Evolutionary conservation across 2,113 vertebrate species (phyloP).

Genomic region (Trinectes maculatus): DNA sequence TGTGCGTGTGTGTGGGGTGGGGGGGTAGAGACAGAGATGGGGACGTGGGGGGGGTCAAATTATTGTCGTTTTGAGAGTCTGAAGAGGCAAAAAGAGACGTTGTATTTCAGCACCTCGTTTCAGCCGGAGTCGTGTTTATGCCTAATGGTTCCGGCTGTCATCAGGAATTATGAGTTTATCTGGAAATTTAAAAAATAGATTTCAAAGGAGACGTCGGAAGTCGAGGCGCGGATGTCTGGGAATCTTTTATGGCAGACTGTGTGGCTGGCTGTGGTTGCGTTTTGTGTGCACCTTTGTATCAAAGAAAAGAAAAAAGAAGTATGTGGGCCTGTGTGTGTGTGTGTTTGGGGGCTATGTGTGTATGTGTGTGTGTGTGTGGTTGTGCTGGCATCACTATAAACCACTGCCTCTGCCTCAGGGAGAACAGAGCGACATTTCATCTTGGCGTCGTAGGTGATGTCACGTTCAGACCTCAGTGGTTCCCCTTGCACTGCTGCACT

Average conservation of each 20-base stretch:
- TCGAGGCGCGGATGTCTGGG: constrained; percentile 27
- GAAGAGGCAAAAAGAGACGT: constrained; percentile 17
- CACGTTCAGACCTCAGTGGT: constrained; percentile 44
- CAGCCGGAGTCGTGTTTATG: constrained; percentile 18
- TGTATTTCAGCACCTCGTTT: constrained; percentile 30
- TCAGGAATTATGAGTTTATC: constrained; percentile 40
- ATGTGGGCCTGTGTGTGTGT: neutral
- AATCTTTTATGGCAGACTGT: constrained; percentile 13
- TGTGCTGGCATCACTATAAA: constrained; percentile 37
- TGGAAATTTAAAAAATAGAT: constrained; percentile 9
- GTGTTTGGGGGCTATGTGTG: constrained; percentile 6
- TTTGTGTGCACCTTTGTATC: neutral
- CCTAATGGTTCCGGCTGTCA: constrained; percentile 49
- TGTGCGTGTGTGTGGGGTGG: constrained; percentile 3
- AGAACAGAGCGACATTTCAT: constrained; percentile 43
- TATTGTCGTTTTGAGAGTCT: constrained; percentile 1
- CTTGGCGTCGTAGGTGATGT: constrained; percentile 62
- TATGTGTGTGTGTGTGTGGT: constrained; percentile 12
- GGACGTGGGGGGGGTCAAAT: constrained; percentile 7
- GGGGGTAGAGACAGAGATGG: neutral
- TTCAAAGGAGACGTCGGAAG: constrained; percentile 23
- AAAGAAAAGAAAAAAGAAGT: neutral
- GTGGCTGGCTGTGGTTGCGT: constrained; percentile 26
- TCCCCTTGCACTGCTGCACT: constrained; percentile 19
- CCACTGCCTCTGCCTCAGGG: constrained; percentile 28